Evolutionary conservation across 2,888 invertebrate species (phyloP), one percentile per base, ranked within the genome.

Genomic region (Clitarchus hookeri): DNA sequence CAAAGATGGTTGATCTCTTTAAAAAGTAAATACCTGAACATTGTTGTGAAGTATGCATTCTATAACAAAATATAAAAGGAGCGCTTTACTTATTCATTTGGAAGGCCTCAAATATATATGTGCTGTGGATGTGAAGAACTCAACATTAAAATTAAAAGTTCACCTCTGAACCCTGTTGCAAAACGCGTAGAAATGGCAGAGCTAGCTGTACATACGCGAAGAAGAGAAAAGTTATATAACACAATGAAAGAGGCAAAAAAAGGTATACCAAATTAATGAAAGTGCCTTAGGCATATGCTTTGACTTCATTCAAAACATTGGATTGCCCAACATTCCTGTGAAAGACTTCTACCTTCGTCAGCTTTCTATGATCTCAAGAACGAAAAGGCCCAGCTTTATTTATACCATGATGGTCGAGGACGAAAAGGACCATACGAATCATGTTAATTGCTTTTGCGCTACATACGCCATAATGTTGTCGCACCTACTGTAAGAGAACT

Each of bases 81-180:
- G n/a, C n/a, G 19, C 13, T 80, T 80, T 80, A 13, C 80, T 11
- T 36, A 80, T 12, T 36, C 80, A 80, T 16, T 80, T 65, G 65
- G 65, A 16, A 26, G 80, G 80, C 80, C 80, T 80, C 80, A 80
- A 80, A 80, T n/a, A 80, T 9, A 80, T 19, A 80, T 25, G 26
- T 26, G 26, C 6, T 25, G 80, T 26, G 80, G n/a, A 80, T 80
- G 80, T 80, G 80, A 78, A 26, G 9, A 23, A 78, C 13, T 80
- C 9, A 80, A 80, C 80, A 80, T 80, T 80, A 36, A 80, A 80
- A 27, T 80, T 80, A 80, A 82, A 82, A 82, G 6, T 44, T 36
- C 27, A 13, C 27, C 82, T 36, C 82, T 82, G 82, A 36, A 26
- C 82, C 44, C 82, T 82, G 36, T 27, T 82, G 44, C 82, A 36